A percentile compares a stretch with the other conserved stretches of the same genome.
These are phyloP conservation scores for Isurus oxyrinchus DNA, from an alignment of 2,113 vertebrate species.

Conservation along the genomic window DNA sequence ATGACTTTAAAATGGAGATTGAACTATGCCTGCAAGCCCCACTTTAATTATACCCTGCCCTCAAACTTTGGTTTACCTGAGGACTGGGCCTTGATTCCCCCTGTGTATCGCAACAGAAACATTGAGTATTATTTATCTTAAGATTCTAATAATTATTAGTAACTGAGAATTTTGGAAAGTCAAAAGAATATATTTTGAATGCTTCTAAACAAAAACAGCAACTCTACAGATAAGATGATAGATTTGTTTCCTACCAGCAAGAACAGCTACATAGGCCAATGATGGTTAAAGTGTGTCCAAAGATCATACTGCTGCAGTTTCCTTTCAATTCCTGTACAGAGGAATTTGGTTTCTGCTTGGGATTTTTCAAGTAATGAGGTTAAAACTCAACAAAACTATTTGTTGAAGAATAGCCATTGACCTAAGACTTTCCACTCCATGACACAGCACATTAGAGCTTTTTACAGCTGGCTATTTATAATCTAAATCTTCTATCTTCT, in stretches of 20 bases:
- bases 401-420: not conserved
- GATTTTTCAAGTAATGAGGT: not conserved
- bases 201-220: not conserved
- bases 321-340: not conserved
- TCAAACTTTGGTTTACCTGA: not conserved
- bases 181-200: not conserved
- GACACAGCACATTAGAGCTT: not conserved
- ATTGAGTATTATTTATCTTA: not conserved
- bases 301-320: too few relatives aligned
- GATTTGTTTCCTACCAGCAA: not conserved
- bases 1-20: not conserved
- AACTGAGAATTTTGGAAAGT: not conserved
- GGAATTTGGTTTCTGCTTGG: not conserved
- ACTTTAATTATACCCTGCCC: not conserved
- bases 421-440: not conserved
- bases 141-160: not conserved
- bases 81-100: not conserved
- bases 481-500: too few relatives aligned
- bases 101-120: not conserved
- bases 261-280: not conserved
- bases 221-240: not conserved
- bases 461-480: not conserved
- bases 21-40: not conserved
- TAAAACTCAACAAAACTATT: not conserved
- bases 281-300: too few relatives aligned